Percentiles rank a stretch among this genome's conserved stretches.
Conservation (phyloP, 2,797 vertebrate species). For the Anisognathus igniventris region DNA sequence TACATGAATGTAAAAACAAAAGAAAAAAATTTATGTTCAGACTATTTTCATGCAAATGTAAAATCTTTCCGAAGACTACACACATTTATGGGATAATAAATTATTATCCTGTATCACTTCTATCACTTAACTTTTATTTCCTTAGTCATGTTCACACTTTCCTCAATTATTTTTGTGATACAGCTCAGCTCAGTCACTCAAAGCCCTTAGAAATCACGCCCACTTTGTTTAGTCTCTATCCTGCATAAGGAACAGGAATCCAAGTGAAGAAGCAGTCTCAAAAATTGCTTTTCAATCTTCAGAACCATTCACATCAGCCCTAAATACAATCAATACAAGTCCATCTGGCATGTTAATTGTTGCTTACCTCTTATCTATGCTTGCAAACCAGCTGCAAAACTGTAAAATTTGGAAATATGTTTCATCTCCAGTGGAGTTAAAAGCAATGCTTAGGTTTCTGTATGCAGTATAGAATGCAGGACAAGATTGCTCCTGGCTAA, state of each 20-base stretch:
- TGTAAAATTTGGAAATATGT: neutral
- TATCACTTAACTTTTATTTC: neutral
- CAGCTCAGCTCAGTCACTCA: neutral
- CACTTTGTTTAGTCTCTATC: neutral
- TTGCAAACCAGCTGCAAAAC: neutral
- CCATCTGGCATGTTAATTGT: neutral
- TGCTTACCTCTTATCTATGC: neutral
- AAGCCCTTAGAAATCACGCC: neutral
- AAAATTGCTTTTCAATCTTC: neutral
- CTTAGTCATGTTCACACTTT: neutral
- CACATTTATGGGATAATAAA: neutral
- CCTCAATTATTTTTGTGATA: neutral
- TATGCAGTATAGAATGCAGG: neutral
- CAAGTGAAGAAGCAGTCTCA: neutral
- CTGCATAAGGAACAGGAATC: neutral
- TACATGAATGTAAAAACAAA: neutral
- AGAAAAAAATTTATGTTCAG: neutral
- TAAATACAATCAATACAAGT: neutral
- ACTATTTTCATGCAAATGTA: neutral
- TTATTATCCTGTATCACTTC: neutral
- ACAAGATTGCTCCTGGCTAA: neutral
- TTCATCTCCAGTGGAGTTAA: neutral
- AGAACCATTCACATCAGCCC: neutral
- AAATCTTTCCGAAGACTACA: neutral
- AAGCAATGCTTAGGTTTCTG: neutral